Evolutionary conservation across 37 sponge, comb jelly and placozoan genomes (phyloP), one percentile per base, ranked within the genome.

Genomic region (Sycon ciliatum): DNA sequence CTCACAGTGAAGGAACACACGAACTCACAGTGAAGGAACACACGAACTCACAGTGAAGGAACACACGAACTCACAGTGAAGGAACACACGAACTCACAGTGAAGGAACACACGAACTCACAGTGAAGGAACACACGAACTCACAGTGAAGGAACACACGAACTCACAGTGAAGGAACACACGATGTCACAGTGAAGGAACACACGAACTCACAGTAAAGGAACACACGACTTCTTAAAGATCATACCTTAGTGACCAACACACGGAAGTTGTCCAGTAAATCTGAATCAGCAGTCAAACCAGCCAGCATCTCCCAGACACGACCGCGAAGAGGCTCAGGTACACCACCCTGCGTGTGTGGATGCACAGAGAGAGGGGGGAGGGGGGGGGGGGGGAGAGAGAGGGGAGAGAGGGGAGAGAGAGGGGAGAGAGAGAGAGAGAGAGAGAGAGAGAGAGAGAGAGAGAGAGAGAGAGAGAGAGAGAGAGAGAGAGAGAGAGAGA

Each of bases 241-340:
- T 67, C 69, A 57, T 38, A 90, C 91, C 84, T 85, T 88, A 9
- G 81, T 68, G 35, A 84, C 49, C 39, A 92, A 79, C 9, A 88
- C 79, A 62, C 85, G 68, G 56, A 83, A 92, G 29, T 85, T 74
- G n/a, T 92, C 89, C 31, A 62, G 27, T 9, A 92, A 72, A 57
- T 92, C 82, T 27, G 81, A 78, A 75, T 88, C 85, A 34, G 72
- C 73, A 40, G 65, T 63, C 32, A 83, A 83, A 40, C 80, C 74
- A n/a, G 83, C 56, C 64, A 92, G 65, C 83, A 89, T 76, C 77
- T 92, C 86, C 93, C 93, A 92, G 30, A 92, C 86, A 49, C 80
- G 86, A 38, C 89, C 76, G 3, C 93, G 38, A 61, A 88, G 54
- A 32, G 67, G 73, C 18, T 76, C 71, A 31, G 93, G 93, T 54